Base-by-base conservation (phyloP, 2,888 invertebrate species). In the Odontomyia ornata region DNA sequence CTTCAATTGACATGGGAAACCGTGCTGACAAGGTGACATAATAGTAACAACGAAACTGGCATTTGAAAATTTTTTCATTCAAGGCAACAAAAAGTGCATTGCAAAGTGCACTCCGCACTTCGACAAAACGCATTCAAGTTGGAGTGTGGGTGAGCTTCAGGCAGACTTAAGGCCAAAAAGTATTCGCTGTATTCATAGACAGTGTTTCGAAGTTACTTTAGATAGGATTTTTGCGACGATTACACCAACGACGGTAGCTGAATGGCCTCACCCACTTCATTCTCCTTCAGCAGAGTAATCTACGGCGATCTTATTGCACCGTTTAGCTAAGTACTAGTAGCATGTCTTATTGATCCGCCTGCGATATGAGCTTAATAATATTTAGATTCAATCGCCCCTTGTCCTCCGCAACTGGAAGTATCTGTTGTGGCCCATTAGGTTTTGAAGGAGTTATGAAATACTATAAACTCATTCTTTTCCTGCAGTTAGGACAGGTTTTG, bases 11-110 rank as follows among this genome's bases (percentile, higher is more conserved):
- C 72, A 56, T 72, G 56, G 28, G 57, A 56, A 72, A 72, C 56
- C 56, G 52, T 57, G 72, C 28, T 56, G 56, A 56, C 57, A 72
- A 72, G 72, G 72, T 72, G 72, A 72, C 72, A 72, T 72, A 72
- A 72, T 72, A 46, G 56, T 28, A 72, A 36, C 36, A 36, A 72
- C 72, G 56, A 72, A 56, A 57, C 25, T 72, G 72, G 15, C 72
- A 30, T 72, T 72, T 72, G 28, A n/a, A 15, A 11, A 9, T 30
- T 52, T 56, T 36, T 28, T 4, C 52, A 23, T 21, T 30, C 47
- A 57, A 11, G 11, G 65, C 65, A 30, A 36, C 36, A 36, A 36
- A n/a, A n/a, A 36, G 27, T 1, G 62, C 27, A 62, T 23, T 25
- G 25, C 25, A 9, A 18, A 9, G n/a, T 13, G 57, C 13, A 18